Conservation (phyloP, 1,140 invertebrate species). For the Drosophila quadrilineata region DNA sequence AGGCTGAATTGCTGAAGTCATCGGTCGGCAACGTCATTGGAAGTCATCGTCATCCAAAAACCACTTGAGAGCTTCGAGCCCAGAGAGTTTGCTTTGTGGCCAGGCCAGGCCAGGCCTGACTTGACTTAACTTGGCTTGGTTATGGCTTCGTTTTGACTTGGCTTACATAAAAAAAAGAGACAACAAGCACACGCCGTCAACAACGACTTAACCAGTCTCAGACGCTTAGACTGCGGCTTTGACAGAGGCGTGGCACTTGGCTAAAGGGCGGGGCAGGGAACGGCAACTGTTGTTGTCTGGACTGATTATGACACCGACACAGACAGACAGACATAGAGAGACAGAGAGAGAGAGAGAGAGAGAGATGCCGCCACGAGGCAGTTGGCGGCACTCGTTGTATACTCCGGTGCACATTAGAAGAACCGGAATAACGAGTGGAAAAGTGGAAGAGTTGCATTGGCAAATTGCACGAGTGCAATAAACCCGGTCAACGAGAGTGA, state of each 20-base stretch:
- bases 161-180: no score
- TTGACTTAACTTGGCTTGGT: conserved; percentile 16
- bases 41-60: conserved; percentile 34
- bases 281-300: conserved; percentile 37
- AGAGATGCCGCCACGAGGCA: conserved; percentile 59
- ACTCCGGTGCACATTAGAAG: conserved; percentile 57
- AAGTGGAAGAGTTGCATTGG: conserved; percentile 39
- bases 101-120: no score
- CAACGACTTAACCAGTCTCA: conserved; percentile 9
- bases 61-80: conserved; percentile 61
- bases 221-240: no score
- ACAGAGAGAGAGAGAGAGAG: no score
- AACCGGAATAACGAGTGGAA: conserved; percentile 78
- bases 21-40: conserved; percentile 19
- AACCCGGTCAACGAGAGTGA: conserved; percentile 73
- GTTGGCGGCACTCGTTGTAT: conserved; percentile 30
- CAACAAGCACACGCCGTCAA: no score
- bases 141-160: no score
- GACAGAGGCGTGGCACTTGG: conserved; percentile 1
- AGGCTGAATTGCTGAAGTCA: conserved; percentile 53
- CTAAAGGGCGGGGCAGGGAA: not conserved
- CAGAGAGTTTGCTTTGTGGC: conserved; percentile 29
- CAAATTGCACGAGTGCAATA: conserved; percentile 64
- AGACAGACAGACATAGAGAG: no score
- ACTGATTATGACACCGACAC: conserved; percentile 73